A percentile compares a stretch with the other conserved stretches of the same genome.
phyloP scores from a whole-genome alignment of 2,888 invertebrate species.

The Drosophila aldrichi region DNA sequence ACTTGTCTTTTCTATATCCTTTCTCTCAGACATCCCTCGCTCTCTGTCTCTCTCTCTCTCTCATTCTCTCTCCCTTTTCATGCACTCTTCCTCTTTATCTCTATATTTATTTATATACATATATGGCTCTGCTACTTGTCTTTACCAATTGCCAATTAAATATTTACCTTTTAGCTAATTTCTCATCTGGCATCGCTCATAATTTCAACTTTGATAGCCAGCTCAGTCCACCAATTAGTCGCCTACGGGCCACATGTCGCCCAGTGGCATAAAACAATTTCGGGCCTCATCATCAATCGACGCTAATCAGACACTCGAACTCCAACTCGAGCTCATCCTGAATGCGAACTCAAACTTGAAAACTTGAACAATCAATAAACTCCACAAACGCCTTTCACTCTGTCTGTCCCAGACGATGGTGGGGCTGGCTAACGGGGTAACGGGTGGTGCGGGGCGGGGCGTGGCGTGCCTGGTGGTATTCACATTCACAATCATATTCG shows the following conservation, averaged over 20 bases:
- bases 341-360: conserved; percentile 17
- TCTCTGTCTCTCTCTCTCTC: too few species aligned
- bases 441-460: conserved; percentile 3
- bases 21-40: too few species aligned
- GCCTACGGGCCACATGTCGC: conserved; percentile 30
- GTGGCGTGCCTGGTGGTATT: conserved; percentile 14
- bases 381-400: conserved; percentile 68
- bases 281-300: conserved; percentile 50
- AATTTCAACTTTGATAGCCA: background rate
- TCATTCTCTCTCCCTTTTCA: too few species aligned
- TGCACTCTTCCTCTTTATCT: too few species aligned
- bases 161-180: background rate
- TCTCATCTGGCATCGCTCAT: conserved; percentile 25
- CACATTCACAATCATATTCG: conserved; percentile 27
- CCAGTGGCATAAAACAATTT: conserved; percentile 29
- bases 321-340: conserved; percentile 16
- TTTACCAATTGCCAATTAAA: background rate
- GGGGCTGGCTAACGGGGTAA: background rate
- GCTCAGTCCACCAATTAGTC: conserved; percentile 52
- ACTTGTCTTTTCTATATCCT: conserved; percentile 1
- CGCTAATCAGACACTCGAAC: conserved; percentile 60
- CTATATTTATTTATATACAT: too few species aligned
- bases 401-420: background rate
- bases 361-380: conserved; percentile 65
- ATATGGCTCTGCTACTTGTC: conserved; percentile 9